phyloP scores from a whole-genome alignment of 2,797 vertebrate genomes.

The Aplochiton taeniatus region DNA sequence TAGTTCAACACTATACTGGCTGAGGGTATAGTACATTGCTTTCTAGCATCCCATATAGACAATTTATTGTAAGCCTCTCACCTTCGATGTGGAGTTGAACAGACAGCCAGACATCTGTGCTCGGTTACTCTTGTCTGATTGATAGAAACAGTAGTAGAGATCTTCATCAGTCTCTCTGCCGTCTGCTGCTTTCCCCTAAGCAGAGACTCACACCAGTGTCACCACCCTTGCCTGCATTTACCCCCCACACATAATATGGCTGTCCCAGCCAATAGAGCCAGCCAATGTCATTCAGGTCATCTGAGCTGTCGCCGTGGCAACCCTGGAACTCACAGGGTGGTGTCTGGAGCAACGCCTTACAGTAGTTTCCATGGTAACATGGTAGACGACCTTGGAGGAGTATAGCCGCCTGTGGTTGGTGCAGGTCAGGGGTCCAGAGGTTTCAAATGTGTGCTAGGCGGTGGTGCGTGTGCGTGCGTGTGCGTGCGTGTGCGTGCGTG shows the following conservation, averaged over 20 bases:
- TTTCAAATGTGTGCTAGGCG: neutral
- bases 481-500: slow-evolving; percentile 17
- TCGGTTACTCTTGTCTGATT: slow-evolving; percentile 24
- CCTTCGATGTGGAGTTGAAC: slow-evolving; percentile 26
- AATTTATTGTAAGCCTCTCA: slow-evolving; percentile 22
- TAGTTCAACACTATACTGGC: too few species aligned
- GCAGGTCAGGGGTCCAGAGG: slow-evolving; percentile 29
- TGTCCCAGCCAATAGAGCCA: slow-evolving; percentile 21
- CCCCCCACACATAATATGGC: neutral
- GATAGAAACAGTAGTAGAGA: neutral
- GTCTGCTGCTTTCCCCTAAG: slow-evolving; percentile 11
- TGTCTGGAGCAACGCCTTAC: slow-evolving; percentile 39
- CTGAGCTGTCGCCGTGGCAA: slow-evolving; percentile 52
- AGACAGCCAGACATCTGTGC: slow-evolving; percentile 33
- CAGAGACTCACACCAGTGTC: slow-evolving; percentile 25
- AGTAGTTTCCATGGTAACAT: slow-evolving; percentile 64
- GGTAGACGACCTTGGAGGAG: slow-evolving; percentile 54
- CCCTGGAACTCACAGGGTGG: slow-evolving; percentile 39
- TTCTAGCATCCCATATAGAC: too few species aligned
- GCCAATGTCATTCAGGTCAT: slow-evolving; percentile 62
- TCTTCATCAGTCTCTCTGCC: slow-evolving; percentile 20
- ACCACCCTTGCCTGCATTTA: slow-evolving; percentile 10
- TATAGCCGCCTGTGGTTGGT: slow-evolving; percentile 41
- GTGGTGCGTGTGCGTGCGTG: neutral
- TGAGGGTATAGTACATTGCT: too few species aligned